A percentile compares a stretch with the other conserved stretches of the same genome.
Conservation (phyloP, 2,888 invertebrate species). For the Drosophila villosipedis region DNA sequence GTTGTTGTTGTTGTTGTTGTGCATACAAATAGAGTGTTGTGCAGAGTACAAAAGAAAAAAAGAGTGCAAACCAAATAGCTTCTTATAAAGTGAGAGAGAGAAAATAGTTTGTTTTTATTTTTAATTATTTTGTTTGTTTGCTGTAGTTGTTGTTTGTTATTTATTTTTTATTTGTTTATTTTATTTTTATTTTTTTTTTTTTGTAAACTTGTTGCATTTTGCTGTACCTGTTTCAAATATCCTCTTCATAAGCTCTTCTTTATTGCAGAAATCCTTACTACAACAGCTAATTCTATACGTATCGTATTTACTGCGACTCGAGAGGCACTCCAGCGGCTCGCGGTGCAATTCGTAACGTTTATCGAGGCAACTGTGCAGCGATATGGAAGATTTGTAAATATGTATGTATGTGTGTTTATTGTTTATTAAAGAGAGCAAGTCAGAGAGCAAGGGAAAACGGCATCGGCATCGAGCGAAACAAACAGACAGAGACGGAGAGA, state of each 20-base stretch:
- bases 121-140: slow-evolving; percentile 7
- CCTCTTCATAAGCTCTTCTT: slow-evolving; percentile 84
- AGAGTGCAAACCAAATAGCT: slow-evolving; percentile 55
- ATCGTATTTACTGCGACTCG: slow-evolving; percentile 84
- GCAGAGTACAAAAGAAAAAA: slow-evolving; percentile 36
- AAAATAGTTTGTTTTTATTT: slow-evolving; percentile 34
- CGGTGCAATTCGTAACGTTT: slow-evolving; percentile 85
- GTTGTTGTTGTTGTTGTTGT: slow-evolving; percentile 30
- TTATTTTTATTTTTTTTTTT: background rate
- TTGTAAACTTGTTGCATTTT: slow-evolving; percentile 24
- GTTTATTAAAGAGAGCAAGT: slow-evolving; percentile 13
- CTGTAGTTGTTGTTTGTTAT: slow-evolving; percentile 23
- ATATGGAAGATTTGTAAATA: slow-evolving; percentile 48
- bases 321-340: slow-evolving; percentile 85
- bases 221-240: slow-evolving; percentile 84
- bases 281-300: slow-evolving; percentile 85
- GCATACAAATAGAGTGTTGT: slow-evolving; percentile 43
- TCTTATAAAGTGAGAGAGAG: slow-evolving; percentile 27
- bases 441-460: slow-evolving; percentile 37
- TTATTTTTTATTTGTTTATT: too few relatives aligned
- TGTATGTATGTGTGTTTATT: slow-evolving; percentile 18
- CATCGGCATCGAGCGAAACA: slow-evolving; percentile 33
- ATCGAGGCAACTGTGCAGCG: slow-evolving; percentile 82
- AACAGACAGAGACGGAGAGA: slow-evolving; percentile 34
- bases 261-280: slow-evolving; percentile 85